phyloP scores from a whole-genome alignment of 2,888 invertebrate genomes.

The Pachymerium ferrugineum region DNA sequence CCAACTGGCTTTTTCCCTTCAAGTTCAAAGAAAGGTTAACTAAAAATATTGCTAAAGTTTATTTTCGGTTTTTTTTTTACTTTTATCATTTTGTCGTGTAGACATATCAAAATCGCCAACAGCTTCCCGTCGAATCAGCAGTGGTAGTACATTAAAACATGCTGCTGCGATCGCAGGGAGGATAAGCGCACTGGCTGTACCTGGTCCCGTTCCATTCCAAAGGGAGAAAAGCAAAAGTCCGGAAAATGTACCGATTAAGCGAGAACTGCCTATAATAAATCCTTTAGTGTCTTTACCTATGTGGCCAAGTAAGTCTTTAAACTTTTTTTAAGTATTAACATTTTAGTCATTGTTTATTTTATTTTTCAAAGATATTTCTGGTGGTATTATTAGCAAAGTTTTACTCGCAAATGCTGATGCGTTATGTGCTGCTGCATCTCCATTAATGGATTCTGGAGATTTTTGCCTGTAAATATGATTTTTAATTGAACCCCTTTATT shows the following conservation, averaged over 20 bases:
- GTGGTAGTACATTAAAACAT: constrained; percentile 77
- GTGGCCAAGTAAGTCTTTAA: constrained; percentile 66
- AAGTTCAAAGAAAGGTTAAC: constrained; percentile 25
- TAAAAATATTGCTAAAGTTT: not conserved
- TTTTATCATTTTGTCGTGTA: not conserved
- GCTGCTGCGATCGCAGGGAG: constrained; percentile 42
- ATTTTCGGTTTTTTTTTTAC: not conserved
- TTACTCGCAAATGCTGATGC: constrained; percentile 93
- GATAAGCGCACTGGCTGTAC: constrained; percentile 34
- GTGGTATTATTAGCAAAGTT: constrained; percentile 87
- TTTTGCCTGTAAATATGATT: constrained; percentile 57
- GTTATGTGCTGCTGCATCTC: constrained; percentile 91
- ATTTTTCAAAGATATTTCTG: constrained; percentile 43
- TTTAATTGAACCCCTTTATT: not conserved
- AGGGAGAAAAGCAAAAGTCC: constrained; percentile 36
- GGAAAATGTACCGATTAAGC: constrained; percentile 27
- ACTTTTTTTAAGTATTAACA: not conserved
- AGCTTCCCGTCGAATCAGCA: constrained; percentile 81
- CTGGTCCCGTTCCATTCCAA: constrained; percentile 29
- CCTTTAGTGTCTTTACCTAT: constrained; percentile 78
- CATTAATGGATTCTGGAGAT: constrained; percentile 87
- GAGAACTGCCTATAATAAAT: constrained; percentile 73
- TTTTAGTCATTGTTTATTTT: too few species aligned
- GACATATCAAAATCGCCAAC: constrained; percentile 46
- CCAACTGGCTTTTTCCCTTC: not conserved